Evolutionary conservation across 92 coral and sea anemone species (phyloP).

Genomic region (Ricordea florida): DNA sequence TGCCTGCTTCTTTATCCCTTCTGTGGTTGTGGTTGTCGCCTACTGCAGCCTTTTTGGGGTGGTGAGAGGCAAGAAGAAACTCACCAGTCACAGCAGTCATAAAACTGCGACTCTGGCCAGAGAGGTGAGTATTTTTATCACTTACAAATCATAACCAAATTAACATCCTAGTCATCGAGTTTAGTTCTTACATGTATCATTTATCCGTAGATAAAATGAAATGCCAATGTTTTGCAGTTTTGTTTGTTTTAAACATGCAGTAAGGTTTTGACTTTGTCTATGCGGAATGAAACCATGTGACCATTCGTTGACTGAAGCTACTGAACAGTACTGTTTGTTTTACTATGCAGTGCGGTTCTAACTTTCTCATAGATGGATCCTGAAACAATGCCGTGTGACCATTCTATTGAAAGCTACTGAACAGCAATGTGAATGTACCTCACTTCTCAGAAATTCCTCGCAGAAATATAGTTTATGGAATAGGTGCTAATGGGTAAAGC

Average conservation of each 20-base stretch:
- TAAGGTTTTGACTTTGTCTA: no score
- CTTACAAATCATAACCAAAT: not conserved
- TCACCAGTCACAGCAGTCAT: not conserved
- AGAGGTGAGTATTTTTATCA: constrained; percentile 10
- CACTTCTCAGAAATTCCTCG: not conserved
- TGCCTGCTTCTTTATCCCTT: constrained; percentile 72
- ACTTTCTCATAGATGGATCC: no score
- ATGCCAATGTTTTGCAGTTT: no score
- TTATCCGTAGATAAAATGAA: not conserved
- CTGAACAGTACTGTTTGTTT: no score
- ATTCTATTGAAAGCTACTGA: no score
- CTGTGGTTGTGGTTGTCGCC: constrained; percentile 64
- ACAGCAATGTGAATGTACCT: not conserved
- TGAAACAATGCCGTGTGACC: no score
- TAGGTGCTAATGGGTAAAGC: not conserved
- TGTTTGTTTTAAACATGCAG: no score
- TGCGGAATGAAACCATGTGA: no score
- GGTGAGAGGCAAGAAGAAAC: constrained; percentile 16
- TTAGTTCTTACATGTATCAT: not conserved
- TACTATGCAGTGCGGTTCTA: no score
- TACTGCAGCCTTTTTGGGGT: constrained; percentile 61
- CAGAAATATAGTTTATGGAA: not conserved
- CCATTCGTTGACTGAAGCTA: no score
- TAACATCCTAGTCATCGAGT: not conserved
- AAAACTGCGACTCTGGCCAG: not conserved